Conservation (phyloP, 2,113 vertebrate genomes). For the Cyrtonyx montezumae region DNA sequence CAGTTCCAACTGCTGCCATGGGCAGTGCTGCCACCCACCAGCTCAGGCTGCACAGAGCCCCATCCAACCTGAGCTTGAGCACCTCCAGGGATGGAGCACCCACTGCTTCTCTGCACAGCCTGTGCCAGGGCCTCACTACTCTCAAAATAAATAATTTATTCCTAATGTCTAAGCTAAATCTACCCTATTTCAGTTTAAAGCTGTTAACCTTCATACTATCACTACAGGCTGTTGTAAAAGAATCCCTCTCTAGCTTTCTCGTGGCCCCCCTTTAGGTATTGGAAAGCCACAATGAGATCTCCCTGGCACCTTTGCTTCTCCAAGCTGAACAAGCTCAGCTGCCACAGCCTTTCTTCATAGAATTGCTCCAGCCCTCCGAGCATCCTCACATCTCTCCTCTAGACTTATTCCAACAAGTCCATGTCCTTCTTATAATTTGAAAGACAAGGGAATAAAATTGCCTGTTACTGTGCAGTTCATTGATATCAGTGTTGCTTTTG, state of each 20-base stretch:
- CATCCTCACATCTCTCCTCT: too few relatives aligned
- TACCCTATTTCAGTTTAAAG: background rate
- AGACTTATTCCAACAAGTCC: background rate
- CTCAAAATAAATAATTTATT: background rate
- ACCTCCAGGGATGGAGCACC: background rate
- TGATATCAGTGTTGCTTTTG: background rate
- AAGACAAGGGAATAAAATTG: background rate
- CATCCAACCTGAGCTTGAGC: background rate
- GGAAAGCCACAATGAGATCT: too few relatives aligned
- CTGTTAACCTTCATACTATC: background rate
- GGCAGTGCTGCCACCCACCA: background rate
- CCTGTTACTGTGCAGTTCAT: background rate
- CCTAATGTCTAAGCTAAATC: background rate
- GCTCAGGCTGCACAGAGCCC: background rate
- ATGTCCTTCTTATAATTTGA: background rate
- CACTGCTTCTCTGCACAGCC: background rate
- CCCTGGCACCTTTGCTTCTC: too few relatives aligned
- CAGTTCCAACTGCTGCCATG: background rate
- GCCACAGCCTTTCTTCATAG: too few relatives aligned
- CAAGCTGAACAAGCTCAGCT: too few relatives aligned
- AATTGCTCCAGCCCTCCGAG: too few relatives aligned
- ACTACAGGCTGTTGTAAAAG: background rate
- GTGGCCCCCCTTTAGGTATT: too few relatives aligned
- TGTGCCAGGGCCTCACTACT: background rate
- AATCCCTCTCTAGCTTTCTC: too few relatives aligned